Evolutionary conservation across 2,888 invertebrate species (phyloP).

Genomic region (Calameuta filiformis): DNA sequence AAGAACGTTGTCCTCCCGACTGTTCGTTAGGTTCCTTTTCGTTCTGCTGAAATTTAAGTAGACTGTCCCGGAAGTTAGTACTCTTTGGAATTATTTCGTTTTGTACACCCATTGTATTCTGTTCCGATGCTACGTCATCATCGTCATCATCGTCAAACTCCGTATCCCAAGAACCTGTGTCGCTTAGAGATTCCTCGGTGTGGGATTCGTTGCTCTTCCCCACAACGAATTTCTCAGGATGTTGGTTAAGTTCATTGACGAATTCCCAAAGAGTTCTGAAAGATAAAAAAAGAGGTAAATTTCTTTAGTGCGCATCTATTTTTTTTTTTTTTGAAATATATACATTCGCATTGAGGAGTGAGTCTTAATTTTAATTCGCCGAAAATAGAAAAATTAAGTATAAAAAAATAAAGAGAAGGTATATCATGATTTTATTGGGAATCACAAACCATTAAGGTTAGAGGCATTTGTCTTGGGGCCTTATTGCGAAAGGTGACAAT

Average conservation of each 20-base stretch:
- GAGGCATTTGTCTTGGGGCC: constrained; percentile 1
- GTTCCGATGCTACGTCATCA: not conserved
- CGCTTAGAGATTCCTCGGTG: constrained; percentile 45
- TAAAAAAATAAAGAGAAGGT: not conserved
- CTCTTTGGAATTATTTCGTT: constrained; percentile 18
- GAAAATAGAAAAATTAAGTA: constrained; percentile 12
- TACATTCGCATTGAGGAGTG: constrained; percentile 17
- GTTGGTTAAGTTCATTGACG: constrained; percentile 51
- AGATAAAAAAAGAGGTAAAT: not conserved
- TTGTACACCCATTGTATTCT: constrained; percentile 1
- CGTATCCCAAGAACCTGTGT: constrained; percentile 59
- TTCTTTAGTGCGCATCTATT: not conserved
- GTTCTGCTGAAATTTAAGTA: constrained; percentile 41
- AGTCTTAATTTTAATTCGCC: not conserved
- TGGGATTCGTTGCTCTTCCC: constrained; percentile 28
- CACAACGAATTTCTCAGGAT: constrained; percentile 50
- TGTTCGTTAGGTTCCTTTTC: constrained; percentile 23
- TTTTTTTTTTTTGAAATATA: not conserved
- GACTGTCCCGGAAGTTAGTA: constrained; percentile 36
- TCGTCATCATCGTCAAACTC: constrained; percentile 54
- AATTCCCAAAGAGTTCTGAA: constrained; percentile 53
- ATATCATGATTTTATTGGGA: not conserved
- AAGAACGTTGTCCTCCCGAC: not conserved
- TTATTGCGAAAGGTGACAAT: constrained; percentile 3
- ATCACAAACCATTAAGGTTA: constrained; percentile 5